These are phyloP conservation scores for Oryctes rhinoceros DNA, from an alignment of 1,140 invertebrate species.

Conservation along the genomic window DNA sequence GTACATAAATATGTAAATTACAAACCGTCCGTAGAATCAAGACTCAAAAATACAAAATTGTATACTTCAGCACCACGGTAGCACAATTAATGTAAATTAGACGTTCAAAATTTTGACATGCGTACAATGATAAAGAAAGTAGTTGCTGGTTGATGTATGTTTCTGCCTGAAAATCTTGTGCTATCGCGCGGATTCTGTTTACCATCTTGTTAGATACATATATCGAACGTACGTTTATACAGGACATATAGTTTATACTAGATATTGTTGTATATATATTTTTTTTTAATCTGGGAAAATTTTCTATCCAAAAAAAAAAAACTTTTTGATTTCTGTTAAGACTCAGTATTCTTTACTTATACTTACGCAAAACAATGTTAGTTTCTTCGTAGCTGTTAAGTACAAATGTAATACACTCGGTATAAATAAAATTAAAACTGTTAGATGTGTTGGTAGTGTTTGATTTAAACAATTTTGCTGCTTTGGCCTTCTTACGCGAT, in stretches of 20 bases:
- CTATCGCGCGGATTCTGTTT: slow-evolving; percentile 5
- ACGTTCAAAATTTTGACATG: slow-evolving; percentile 8
- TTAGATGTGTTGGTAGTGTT: background rate
- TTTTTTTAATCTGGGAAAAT: background rate
- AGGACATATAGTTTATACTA: background rate
- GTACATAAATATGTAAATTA: background rate
- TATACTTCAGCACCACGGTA: background rate
- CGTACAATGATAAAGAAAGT: background rate
- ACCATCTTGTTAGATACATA: background rate
- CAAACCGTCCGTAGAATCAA: slow-evolving; percentile 11
- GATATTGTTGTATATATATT: slow-evolving; percentile 13
- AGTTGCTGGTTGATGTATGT: background rate
- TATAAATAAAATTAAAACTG: background rate
- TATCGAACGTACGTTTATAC: background rate
- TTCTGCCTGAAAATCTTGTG: background rate
- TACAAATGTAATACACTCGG: slow-evolving; percentile 20
- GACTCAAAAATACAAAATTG: background rate
- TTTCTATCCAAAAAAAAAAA: background rate
- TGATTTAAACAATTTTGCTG: too few relatives aligned
- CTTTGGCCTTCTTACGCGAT: too few relatives aligned
- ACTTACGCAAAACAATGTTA: background rate
- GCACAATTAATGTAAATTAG: background rate
- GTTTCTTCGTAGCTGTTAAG: slow-evolving; percentile 16
- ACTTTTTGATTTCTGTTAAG: background rate
- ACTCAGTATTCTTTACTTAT: background rate